Conservation (phyloP, 2,888 invertebrate genomes). For the Phaonia tiefii region DNA sequence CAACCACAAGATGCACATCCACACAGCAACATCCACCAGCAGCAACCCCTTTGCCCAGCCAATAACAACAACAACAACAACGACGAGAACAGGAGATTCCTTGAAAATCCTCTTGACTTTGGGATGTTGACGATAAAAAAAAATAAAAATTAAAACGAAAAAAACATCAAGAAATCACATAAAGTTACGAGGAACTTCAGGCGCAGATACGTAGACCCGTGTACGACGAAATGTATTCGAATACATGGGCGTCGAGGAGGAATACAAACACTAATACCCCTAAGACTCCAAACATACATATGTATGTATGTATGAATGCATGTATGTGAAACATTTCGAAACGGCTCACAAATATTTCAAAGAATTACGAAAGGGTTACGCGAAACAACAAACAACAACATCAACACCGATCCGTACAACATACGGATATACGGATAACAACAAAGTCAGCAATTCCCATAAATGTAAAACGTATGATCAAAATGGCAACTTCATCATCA, state of each 20-base stretch:
- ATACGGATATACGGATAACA: neutral
- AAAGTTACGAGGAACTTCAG: neutral
- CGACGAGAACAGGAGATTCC: conserved; percentile 37
- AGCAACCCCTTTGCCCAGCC: too few species aligned
- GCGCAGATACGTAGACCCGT: conserved; percentile 1
- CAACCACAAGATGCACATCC: conserved; percentile 9
- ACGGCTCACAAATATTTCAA: conserved; percentile 19
- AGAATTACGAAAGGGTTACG: conserved; percentile 60
- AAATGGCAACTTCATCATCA: neutral
- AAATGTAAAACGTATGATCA: conserved; percentile 39
- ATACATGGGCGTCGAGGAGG: neutral
- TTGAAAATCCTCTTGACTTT: conserved; percentile 62
- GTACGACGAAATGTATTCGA: neutral
- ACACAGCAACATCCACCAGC: too few species aligned
- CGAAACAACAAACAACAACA: conserved; percentile 32
- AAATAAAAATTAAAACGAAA: neutral
- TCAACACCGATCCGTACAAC: conserved; percentile 7
- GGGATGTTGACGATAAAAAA: conserved; percentile 1
- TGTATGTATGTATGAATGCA: too few species aligned
- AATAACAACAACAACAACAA: too few species aligned
- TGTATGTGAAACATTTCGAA: too few species aligned
- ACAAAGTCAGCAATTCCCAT: conserved; percentile 51
- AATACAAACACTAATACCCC: neutral
- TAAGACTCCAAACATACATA: too few species aligned
- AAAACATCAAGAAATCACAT: neutral